Conservation (phyloP, 2,888 invertebrate genomes). For the Ophion ellenae region DNA sequence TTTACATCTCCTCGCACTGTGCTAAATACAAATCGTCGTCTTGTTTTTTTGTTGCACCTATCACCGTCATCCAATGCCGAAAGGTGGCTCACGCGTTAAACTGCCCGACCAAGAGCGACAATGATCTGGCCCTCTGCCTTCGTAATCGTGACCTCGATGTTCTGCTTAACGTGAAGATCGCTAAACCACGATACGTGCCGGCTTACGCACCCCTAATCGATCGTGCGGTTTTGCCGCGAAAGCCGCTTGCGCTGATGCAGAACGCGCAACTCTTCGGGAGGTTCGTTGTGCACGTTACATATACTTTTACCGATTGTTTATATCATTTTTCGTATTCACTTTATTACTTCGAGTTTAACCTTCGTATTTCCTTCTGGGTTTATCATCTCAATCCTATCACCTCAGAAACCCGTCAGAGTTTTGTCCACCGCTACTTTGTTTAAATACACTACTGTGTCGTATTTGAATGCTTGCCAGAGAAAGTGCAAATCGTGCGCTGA, state of each 20-base stretch:
- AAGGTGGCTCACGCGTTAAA: slow-evolving; percentile 90
- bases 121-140: slow-evolving; percentile 85
- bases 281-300: slow-evolving; percentile 82
- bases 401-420: background rate
- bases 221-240: slow-evolving; percentile 92
- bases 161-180: slow-evolving; percentile 79
- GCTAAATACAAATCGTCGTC: slow-evolving; percentile 1
- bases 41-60: background rate
- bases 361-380: no score
- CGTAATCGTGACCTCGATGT: slow-evolving; percentile 80
- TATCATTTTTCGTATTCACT: no score
- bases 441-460: no score
- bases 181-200: slow-evolving; percentile 90
- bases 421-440: no score
- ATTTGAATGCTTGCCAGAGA: no score
- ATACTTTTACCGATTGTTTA: background rate
- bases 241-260: slow-evolving; percentile 91
- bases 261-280: slow-evolving; percentile 90
- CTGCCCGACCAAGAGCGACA: slow-evolving; percentile 88
- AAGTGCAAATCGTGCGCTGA: no score
- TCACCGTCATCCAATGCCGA: background rate
- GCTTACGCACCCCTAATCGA: slow-evolving; percentile 95
- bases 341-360: no score
- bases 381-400: background rate
- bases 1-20: slow-evolving; percentile 13